Evolutionary conservation across 1,140 invertebrate species (phyloP), one percentile per base, ranked within the genome.

Genomic region (Magallana gigas): DNA sequence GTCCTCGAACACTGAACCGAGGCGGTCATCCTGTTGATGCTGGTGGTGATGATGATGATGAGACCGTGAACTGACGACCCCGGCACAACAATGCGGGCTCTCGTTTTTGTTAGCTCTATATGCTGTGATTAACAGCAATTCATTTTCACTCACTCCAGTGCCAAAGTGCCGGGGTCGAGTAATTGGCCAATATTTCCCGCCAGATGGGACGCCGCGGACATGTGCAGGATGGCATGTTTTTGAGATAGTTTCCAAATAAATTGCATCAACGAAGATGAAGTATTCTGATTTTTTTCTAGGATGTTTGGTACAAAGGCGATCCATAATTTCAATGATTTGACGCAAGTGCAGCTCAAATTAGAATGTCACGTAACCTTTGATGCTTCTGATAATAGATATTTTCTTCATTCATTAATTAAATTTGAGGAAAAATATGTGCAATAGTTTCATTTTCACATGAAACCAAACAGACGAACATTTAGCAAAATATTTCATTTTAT

Each of bases 61-160:
- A 76, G 68, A 29, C 68, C 68, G 23, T 76, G 23, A 76, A 29
- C 68, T 76, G 68, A 11, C 23, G 23, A 23, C 12, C 68, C 36
- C 23, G 23, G 23, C 68, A 36, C 23, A 76, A 48, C 5, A 76
- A 76, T 23, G 23, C 23, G 68, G 23, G 23, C 23, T 29, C 18
- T 29, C 23, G 23, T 76, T 29, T 48, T 76, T 76, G 18, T 29
- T 12, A 62, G 8, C 23, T 76, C 8, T 29, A 76, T 29, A 76
- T 29, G 68, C 29, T 76, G 23, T 76, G 23, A 76, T 76, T 76
- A 36, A 8, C 23, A 76, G 23, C 68, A 76, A 76, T 76, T 76
- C 18, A 76, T 29, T 76, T 64, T 29, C 68, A 76, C 68, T 76
- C 36, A 29, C 29, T 76, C 23, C 18, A 76, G 36, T 29, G 68